These are phyloP conservation scores for Drosophila paulistorum DNA, from an alignment of 1,140 invertebrate species.

Conservation along the genomic window DNA sequence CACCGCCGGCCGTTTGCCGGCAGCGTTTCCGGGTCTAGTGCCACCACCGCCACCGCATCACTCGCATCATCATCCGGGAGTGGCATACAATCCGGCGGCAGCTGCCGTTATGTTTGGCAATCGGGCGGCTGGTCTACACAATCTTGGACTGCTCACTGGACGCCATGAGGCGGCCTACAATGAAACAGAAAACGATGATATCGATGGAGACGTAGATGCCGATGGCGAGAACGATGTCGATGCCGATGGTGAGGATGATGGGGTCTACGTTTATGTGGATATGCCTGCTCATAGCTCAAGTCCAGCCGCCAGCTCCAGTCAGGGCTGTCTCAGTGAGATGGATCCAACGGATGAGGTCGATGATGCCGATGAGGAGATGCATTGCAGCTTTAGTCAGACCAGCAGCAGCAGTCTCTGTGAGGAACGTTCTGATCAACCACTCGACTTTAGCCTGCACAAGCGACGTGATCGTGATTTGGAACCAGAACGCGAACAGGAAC, in stretches of 20 bases:
- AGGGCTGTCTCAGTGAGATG: conserved; percentile 54
- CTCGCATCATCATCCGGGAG: conserved; percentile 43
- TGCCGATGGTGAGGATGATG: conserved; percentile 61
- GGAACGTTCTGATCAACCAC: conserved; percentile 55
- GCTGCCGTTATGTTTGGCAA: conserved; percentile 55
- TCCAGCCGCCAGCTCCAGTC: conserved; percentile 58
- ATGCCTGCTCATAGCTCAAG: conserved; percentile 71
- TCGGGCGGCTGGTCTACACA: conserved; percentile 40
- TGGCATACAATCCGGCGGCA: conserved; percentile 47
- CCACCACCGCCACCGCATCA: conserved; percentile 75
- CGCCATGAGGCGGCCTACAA: conserved; percentile 43
- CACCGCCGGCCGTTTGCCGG: conserved; percentile 71
- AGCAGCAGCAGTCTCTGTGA: conserved; percentile 49
- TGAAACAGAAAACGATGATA: conserved; percentile 17
- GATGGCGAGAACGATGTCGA: conserved; percentile 48
- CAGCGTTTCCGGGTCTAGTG: conserved; percentile 84
- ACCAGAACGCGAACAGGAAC: conserved; percentile 4
- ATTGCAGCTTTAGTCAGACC: conserved; percentile 61
- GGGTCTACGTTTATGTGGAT: conserved; percentile 69
- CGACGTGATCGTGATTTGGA: conserved; percentile 35
- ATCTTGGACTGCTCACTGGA: conserved; percentile 45
- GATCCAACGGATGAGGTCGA: neutral
- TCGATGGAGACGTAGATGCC: conserved; percentile 10
- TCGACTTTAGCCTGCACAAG: conserved; percentile 77
- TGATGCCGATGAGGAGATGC: conserved; percentile 51